A percentile compares a stretch with the other conserved stretches of the same genome.
Evolutionary conservation across 2,888 invertebrate genomes (phyloP).

Genomic region (Diaprepes abbreviatus): DNA sequence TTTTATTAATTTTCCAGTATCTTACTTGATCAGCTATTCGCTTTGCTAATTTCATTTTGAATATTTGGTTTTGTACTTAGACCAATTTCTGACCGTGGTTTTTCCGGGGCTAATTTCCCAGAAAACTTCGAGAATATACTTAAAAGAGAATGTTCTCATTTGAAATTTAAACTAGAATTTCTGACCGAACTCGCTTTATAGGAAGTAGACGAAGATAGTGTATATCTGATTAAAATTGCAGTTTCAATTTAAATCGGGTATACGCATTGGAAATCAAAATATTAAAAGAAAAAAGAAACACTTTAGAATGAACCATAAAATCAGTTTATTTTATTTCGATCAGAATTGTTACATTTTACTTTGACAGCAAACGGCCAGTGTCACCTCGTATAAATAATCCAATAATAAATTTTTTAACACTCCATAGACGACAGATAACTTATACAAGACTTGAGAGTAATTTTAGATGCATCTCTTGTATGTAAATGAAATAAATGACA

Average conservation of each 20-base stretch:
- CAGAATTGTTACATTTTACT: no score
- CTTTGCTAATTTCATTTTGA: not conserved
- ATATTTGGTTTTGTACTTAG: not conserved
- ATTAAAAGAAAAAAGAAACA: no score
- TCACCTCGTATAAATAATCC: not conserved
- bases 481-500: slow-evolving; percentile 26
- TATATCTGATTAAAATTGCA: not conserved
- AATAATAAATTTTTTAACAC: slow-evolving; percentile 1
- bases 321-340: no score
- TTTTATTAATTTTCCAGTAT: slow-evolving; percentile 3
- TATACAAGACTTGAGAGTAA: slow-evolving; percentile 4
- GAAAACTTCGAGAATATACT: slow-evolving; percentile 5
- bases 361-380: not conserved
- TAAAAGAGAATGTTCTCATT: not conserved
- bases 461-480: slow-evolving; percentile 27
- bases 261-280: no score
- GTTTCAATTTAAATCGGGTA: not conserved
- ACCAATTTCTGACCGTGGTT: not conserved
- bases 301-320: no score
- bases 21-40: slow-evolving; percentile 5
- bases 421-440: not conserved
- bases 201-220: no score
- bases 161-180: slow-evolving; percentile 9
- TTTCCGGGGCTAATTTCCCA: not conserved
- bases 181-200: not conserved